phyloP scores from a whole-genome alignment of 2,888 invertebrate genomes.

The Philaethria dido region DNA sequence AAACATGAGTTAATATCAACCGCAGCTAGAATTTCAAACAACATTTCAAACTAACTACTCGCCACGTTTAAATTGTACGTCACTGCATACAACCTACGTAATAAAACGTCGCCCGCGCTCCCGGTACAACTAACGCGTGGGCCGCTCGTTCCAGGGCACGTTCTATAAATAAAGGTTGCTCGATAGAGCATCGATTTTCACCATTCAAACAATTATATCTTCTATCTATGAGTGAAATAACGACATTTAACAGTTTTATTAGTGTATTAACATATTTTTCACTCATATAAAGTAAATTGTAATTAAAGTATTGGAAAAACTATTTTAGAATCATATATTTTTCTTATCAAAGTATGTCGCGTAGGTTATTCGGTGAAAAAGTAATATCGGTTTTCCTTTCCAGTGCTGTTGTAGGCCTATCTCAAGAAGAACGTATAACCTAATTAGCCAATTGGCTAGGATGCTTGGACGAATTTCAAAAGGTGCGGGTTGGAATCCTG shows the following conservation, averaged over 20 bases:
- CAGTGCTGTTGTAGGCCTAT: no score
- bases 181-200: constrained; percentile 18
- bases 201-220: constrained; percentile 1
- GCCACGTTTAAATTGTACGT: constrained; percentile 15
- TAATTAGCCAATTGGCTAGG: no score
- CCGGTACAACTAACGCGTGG: constrained; percentile 19
- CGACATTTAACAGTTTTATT: neutral
- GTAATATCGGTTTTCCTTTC: no score
- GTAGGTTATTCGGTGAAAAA: no score
- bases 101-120: constrained; percentile 16
- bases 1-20: neutral
- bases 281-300: no score
- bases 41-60: neutral
- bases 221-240: neutral
- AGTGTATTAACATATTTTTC: no score
- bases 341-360: no score
- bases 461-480: no score
- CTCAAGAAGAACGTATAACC: no score
- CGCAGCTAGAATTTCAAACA: neutral
- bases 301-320: neutral
- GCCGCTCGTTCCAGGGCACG: constrained; percentile 10
- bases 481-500: no score
- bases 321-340: no score
- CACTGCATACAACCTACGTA: constrained; percentile 23
- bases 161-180: constrained; percentile 24